Evolutionary conservation across 64 coral and sea anemone genomes (phyloP).

Genomic region (Catalaphyllia jardinei): DNA sequence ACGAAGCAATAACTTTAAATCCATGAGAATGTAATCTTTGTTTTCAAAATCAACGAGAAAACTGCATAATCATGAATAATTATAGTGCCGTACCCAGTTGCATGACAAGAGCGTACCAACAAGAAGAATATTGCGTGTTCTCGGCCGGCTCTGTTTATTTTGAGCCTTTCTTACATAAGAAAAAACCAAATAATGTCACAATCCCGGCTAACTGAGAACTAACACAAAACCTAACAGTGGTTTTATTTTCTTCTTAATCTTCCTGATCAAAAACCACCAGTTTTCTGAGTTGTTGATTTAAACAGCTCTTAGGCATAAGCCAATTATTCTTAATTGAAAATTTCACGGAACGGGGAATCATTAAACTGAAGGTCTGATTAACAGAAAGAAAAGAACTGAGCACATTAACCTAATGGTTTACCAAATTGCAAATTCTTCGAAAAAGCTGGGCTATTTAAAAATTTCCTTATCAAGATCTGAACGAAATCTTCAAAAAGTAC

Average conservation of each 20-base stretch:
- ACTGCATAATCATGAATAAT: slow-evolving; percentile 41
- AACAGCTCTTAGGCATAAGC: too few relatives aligned
- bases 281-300: too few relatives aligned
- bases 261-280: too few relatives aligned
- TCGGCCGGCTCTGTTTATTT: not conserved
- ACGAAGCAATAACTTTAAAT: not conserved
- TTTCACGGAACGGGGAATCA: too few relatives aligned
- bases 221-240: not conserved
- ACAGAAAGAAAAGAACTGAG: too few relatives aligned
- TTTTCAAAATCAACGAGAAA: not conserved
- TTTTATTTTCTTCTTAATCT: not conserved
- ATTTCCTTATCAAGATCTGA: not conserved
- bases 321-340: too few relatives aligned
- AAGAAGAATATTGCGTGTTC: slow-evolving; percentile 24
- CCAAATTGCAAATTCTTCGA: not conserved
- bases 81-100: not conserved
- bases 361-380: too few relatives aligned
- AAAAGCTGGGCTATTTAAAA: not conserved
- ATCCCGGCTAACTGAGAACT: not conserved
- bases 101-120: slow-evolving; percentile 26
- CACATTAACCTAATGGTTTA: too few relatives aligned
- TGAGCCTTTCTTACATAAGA: not conserved
- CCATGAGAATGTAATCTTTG: slow-evolving; percentile 22
- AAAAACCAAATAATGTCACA: not conserved
- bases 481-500: not conserved